These are phyloP conservation scores for Sebastes variabilis DNA, from an alignment of 2,797 vertebrate species.

Conservation along the genomic window DNA sequence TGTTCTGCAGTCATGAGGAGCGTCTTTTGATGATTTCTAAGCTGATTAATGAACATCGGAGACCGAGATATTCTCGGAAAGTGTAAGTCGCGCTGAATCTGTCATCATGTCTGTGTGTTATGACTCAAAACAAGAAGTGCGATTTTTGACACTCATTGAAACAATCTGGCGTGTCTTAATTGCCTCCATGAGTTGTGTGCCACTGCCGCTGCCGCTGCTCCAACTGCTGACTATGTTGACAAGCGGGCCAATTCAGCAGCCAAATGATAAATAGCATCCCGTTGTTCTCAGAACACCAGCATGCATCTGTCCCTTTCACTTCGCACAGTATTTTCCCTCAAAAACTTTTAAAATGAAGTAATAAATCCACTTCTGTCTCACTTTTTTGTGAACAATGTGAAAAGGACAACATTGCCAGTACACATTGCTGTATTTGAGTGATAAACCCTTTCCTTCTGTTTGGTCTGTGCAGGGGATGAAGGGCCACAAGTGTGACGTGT, in stretches of 20 bases:
- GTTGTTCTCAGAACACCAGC: not conserved
- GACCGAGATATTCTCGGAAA: not conserved
- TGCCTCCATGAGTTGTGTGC: not conserved
- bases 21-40: not conserved
- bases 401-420: too few relatives aligned
- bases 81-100: not conserved
- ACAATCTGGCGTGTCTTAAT: not conserved
- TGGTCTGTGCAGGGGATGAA: conserved; percentile 89
- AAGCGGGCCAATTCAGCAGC: not conserved
- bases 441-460: conserved; percentile 12
- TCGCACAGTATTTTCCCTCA: not conserved
- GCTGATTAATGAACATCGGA: not conserved
- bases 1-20: not conserved
- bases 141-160: not conserved
- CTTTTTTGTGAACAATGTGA: not conserved
- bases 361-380: not conserved
- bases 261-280: not conserved
- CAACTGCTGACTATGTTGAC: not conserved
- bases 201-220: not conserved
- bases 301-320: not conserved
- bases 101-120: not conserved
- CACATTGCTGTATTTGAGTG: not conserved
- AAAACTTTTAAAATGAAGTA: not conserved
- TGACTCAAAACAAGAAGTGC: not conserved
- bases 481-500: conserved; percentile 97